Evolutionary conservation across 2,113 vertebrate genomes (phyloP), one percentile per base, ranked within the genome.

Genomic region (Glaucidium brasilianum): DNA sequence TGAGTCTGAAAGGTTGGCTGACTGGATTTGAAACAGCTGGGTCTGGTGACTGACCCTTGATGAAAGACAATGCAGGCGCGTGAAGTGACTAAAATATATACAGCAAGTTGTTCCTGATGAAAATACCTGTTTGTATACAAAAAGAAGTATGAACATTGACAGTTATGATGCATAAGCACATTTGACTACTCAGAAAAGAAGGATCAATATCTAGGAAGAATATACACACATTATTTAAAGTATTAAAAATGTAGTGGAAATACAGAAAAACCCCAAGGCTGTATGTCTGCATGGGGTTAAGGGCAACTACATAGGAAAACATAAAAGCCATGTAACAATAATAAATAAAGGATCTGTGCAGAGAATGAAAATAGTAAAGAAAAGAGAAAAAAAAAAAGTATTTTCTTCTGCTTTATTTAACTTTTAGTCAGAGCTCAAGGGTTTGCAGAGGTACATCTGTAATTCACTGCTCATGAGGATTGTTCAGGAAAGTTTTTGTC

Each of bases 341-440:
- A 30, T 10, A 59, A 39, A 26, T 45, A 66, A 93, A 76, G 37
- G n/a, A 81, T 81, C 26, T 17, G 15, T 64, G 23, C 27, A 92
- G 62, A 79, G 32, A 85, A 90, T 47, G 20, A 53, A 82, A 96
- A 76, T 29, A 32, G 18, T 71, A 50, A 78, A 79, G 56, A 67
- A 91, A 90, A 68, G 14, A 60, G 13, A 6, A 58, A 63, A 50
- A 6, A 52, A 35, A 60, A 34, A n/a, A n/a, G 3, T 50, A 5
- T 68, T 45, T 84, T 86, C 7, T 94, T 96, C 92, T 90, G 88
- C 92, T 79, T 96, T 90, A 69, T 88, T 96, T 95, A 96, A 93
- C 71, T 93, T 96, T 83, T 81, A 92, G 32, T n/a, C 11, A 58
- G 75, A 74, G 53, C 17, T 81, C 41, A 47, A 58, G 55, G 41